Evolutionary conservation across 2,888 invertebrate genomes (phyloP).

Genomic region (Gari tellinella): DNA sequence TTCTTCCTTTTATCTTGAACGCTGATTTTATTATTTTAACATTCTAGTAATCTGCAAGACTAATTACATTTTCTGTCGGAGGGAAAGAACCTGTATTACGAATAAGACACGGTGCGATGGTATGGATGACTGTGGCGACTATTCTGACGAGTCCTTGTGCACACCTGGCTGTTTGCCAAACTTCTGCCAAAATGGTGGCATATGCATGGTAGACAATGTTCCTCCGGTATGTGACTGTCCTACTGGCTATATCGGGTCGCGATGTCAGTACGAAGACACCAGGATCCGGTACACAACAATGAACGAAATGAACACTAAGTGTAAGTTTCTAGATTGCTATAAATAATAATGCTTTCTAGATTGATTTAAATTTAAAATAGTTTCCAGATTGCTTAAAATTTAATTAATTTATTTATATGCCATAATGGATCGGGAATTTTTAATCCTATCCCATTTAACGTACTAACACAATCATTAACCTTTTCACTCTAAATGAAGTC

Average conservation of each 20-base stretch:
- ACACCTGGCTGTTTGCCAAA: conserved; percentile 55
- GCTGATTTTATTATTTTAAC: too few species aligned
- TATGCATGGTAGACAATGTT: conserved; percentile 47
- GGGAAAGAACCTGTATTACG: conserved; percentile 57
- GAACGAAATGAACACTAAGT: too few species aligned
- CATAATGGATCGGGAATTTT: too few species aligned
- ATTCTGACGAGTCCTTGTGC: conserved; percentile 69
- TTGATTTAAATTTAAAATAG: too few species aligned
- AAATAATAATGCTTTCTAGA: too few species aligned
- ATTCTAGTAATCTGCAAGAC: conserved; percentile 59
- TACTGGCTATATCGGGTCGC: conserved; percentile 34
- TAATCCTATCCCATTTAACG: too few species aligned
- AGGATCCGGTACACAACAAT: neutral
- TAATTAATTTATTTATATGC: too few species aligned
- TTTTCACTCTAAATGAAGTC: too few species aligned
- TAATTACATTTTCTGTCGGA: conserved; percentile 67
- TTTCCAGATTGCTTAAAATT: too few species aligned
- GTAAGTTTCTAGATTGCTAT: too few species aligned
- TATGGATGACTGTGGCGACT: conserved; percentile 65
- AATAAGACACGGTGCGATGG: conserved; percentile 68
- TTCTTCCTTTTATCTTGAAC: too few species aligned
- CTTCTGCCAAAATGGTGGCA: conserved; percentile 72
- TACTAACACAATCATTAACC: too few species aligned
- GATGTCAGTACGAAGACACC: conserved; percentile 51
- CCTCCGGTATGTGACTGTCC: conserved; percentile 55